Evolutionary conservation across 35 echinoderm and acorn worm species (phyloP), one percentile per base, ranked within the genome.

Genomic region (Eucidaris tribuloides): DNA sequence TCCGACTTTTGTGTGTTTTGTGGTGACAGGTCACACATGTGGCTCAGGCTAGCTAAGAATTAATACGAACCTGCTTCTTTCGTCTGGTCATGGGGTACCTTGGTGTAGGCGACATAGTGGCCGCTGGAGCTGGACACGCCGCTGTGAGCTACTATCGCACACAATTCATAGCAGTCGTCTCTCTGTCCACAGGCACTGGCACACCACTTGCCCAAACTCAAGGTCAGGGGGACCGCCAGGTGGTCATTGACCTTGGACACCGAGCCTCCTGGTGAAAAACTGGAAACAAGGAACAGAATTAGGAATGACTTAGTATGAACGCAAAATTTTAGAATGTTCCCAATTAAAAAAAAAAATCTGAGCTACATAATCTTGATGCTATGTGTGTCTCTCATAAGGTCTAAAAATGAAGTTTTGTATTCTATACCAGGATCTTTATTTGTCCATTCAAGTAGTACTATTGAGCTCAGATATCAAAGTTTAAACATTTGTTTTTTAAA

Each of bases 51-150:
- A n/a, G n/a, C n/a, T n/a, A n/a, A n/a, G n/a, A n/a, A n/a, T n/a
- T n/a, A n/a, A n/a, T n/a, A n/a, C n/a, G n/a, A n/a, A n/a, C n/a
- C n/a, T n/a, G n/a, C n/a, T n/a, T n/a, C n/a, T n/a, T n/a, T n/a
- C n/a, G n/a, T n/a, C n/a, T n/a, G n/a, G n/a, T n/a, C n/a, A n/a
- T 74, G 34, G 25, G 94, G 96, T 7, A 93, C 76, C 46, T 65
- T 81, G 36, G 84, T 77, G 63, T 99, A 99, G 71, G 79, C 85
- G 45, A 99, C 72, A 35, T 99, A 99, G 76, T 99, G 96, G 35
- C 96, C 96, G 46, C 90, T 93, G 36, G 96, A 93, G 63, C 96
- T 99, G 22, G 96, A 90, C 19, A 82, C 56, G 20, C 96, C 96
- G 40, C 91, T 99, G 79, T 99, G 96, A 44, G 87, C 84, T 7